These are phyloP conservation scores for Ennomos fuscantarius DNA, from an alignment of 2,888 invertebrate species.

Conservation along the genomic window DNA sequence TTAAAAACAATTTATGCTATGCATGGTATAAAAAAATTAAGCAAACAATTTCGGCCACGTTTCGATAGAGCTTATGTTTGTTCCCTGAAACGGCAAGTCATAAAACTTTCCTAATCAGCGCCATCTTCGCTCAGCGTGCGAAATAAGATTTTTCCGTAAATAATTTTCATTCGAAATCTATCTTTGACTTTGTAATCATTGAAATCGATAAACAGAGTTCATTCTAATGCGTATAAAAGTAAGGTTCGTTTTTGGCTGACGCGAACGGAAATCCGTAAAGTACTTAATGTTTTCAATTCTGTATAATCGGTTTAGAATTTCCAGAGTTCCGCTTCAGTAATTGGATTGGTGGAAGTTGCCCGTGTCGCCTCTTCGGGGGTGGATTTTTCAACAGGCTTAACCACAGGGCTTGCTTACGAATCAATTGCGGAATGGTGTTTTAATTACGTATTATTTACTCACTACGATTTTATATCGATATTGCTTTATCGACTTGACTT, in stretches of 20 bases:
- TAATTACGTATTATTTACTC: conserved; percentile 43
- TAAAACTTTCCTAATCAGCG: conserved; percentile 80
- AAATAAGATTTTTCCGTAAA: conserved; percentile 74
- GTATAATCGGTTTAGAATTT: conserved; percentile 85
- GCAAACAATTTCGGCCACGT: conserved; percentile 63
- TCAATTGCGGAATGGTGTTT: conserved; percentile 56
- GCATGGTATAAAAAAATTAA: conserved; percentile 45
- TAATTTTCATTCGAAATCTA: conserved; percentile 78
- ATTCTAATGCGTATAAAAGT: conserved; percentile 52
- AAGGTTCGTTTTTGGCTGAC: conserved; percentile 62
- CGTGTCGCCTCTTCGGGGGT: conserved; percentile 53
- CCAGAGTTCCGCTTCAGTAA: conserved; percentile 80
- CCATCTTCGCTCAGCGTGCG: conserved; percentile 66
- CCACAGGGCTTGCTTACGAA: conserved; percentile 58
- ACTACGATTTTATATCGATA: conserved; percentile 35
- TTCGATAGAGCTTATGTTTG: conserved; percentile 64
- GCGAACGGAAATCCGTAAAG: conserved; percentile 69
- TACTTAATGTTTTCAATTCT: conserved; percentile 85
- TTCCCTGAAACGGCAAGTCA: conserved; percentile 66
- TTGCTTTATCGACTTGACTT: conserved; percentile 27
- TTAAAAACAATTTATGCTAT: conserved; percentile 41
- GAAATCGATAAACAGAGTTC: conserved; percentile 51
- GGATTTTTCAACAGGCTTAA: conserved; percentile 70
- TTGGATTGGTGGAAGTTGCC: conserved; percentile 79
- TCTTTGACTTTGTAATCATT: conserved; percentile 75